These are phyloP conservation scores for Falco punctatus DNA, from an alignment of 2,113 vertebrate species.

Conservation along the genomic window DNA sequence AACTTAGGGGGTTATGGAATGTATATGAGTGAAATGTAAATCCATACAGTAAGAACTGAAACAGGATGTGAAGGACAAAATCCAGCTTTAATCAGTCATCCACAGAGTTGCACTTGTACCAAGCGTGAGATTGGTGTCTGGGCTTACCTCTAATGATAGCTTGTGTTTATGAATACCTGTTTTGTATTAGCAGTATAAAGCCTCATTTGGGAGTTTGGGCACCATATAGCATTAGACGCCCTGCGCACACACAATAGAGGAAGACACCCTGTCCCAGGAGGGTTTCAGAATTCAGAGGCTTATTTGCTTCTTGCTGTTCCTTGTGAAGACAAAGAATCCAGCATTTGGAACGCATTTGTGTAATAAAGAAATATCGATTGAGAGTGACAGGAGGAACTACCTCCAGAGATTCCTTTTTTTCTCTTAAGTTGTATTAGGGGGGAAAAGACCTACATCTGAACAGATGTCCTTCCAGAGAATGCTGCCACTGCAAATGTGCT, in stretches of 20 bases:
- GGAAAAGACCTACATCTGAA: rapidly evolving
- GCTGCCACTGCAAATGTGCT: neutral
- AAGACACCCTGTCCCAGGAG: neutral
- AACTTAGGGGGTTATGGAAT: neutral
- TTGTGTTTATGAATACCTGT: neutral
- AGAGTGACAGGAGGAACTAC: neutral
- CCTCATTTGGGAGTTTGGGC: neutral
- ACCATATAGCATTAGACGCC: neutral
- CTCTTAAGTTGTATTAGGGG: neutral
- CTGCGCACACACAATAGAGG: rapidly evolving
- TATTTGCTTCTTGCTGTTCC: neutral
- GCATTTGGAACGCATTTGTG: neutral
- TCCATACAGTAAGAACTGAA: neutral
- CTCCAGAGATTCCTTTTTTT: neutral
- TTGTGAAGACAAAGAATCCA: neutral
- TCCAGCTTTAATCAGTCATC: neutral
- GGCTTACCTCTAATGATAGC: rapidly evolving
- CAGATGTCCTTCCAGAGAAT: neutral
- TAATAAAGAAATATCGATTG: neutral
- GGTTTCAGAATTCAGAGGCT: neutral
- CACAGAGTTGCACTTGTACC: neutral
- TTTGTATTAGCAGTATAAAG: neutral
- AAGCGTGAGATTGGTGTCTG: neutral
- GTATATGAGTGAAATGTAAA: neutral
- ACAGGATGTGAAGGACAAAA: neutral